These are phyloP conservation scores for Julus scandinavius DNA, from an alignment of 2,888 invertebrate genomes.

Conservation along the genomic window DNA sequence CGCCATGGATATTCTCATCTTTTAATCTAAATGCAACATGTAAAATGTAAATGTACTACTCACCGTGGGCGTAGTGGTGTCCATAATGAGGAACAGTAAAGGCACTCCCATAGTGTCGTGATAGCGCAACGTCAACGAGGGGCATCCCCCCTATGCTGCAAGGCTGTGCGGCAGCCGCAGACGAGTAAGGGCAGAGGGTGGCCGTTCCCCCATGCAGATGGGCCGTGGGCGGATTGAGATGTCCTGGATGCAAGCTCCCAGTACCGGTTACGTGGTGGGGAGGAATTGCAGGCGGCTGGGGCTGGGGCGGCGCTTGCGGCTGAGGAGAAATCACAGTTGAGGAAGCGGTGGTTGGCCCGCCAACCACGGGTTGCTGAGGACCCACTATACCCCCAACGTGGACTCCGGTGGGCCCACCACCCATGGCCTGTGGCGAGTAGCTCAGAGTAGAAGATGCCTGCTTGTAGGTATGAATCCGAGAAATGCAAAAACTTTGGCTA, in stretches of 20 bases:
- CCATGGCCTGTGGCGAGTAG: slow-evolving; percentile 33
- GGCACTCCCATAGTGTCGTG: slow-evolving; percentile 58
- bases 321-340: slow-evolving; percentile 51
- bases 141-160: slow-evolving; percentile 54
- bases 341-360: slow-evolving; percentile 44
- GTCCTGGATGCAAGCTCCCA: slow-evolving; percentile 55
- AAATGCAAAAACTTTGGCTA: slow-evolving; percentile 58
- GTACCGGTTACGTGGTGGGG: slow-evolving; percentile 31
- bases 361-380: not conserved
- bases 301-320: slow-evolving; percentile 51
- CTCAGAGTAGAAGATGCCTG: slow-evolving; percentile 56
- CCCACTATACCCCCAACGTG: slow-evolving; percentile 41
- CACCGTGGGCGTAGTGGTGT: slow-evolving; percentile 54
- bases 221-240: slow-evolving; percentile 48
- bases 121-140: slow-evolving; percentile 57
- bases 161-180: not conserved
- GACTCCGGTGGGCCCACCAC: not conserved
- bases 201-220: slow-evolving; percentile 55
- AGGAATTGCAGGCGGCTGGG: slow-evolving; percentile 22
- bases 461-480: slow-evolving; percentile 58
- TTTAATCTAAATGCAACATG: not conserved
- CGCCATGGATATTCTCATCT: too few relatives aligned
- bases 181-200: slow-evolving; percentile 56
- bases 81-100: slow-evolving; percentile 58
- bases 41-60: not conserved